phyloP scores from a whole-genome alignment of 1,140 invertebrate species.

The Calosoma granatense region DNA sequence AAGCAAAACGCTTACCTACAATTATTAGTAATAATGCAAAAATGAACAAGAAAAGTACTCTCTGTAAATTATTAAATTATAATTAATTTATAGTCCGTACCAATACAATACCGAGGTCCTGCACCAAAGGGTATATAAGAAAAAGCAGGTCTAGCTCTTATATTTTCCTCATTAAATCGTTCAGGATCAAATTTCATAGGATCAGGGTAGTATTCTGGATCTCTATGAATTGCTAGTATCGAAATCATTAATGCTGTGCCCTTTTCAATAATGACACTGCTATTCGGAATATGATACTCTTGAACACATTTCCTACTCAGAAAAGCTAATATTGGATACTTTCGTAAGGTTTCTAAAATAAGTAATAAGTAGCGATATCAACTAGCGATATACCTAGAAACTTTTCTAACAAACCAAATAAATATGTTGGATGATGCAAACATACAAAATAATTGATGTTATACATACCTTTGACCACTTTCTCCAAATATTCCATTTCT shows the following conservation, averaged over 20 bases:
- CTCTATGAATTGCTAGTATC: slow-evolving; percentile 32
- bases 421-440: not conserved
- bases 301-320: slow-evolving; percentile 25
- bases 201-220: no score
- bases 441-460: no score
- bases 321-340: slow-evolving; percentile 31
- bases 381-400: no score
- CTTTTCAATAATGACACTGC: slow-evolving; percentile 27
- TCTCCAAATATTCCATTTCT: slow-evolving; percentile 32
- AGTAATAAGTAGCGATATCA: no score
- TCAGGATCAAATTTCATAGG: slow-evolving; percentile 27
- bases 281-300: slow-evolving; percentile 31
- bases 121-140: slow-evolving; percentile 52
- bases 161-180: slow-evolving; percentile 24
- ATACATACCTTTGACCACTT: slow-evolving; percentile 24
- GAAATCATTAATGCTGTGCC: slow-evolving; percentile 25
- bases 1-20: no score
- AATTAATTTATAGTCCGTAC: no score
- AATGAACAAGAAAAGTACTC: no score
- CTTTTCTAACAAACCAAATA: not conserved
- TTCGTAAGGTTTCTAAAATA: slow-evolving; percentile 33
- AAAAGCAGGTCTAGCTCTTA: no score
- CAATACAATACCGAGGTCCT: no score
- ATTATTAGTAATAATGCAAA: no score
- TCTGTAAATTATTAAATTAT: no score